Conservation (phyloP, 2,113 vertebrate genomes). For the Ailurus styani region DNA sequence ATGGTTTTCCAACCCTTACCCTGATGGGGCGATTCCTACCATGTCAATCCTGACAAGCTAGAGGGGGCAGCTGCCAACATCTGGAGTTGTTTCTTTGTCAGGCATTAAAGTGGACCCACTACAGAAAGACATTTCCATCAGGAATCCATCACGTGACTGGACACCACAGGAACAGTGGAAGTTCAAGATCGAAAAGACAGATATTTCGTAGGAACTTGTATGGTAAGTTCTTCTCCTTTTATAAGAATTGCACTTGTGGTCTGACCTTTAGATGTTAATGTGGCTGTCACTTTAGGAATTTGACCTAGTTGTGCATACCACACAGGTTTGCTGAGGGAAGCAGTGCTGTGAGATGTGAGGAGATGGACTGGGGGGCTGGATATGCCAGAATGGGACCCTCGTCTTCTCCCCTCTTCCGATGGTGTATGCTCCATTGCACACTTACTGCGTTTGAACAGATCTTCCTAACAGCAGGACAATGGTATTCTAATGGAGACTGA, state of each 20-base stretch:
- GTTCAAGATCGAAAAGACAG: neutral
- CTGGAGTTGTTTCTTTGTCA: neutral
- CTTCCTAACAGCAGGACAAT: no score
- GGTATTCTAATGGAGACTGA: neutral
- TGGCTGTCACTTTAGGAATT: neutral
- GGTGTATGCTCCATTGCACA: neutral
- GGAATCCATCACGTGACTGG: neutral
- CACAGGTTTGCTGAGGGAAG: neutral
- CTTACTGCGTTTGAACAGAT: neutral
- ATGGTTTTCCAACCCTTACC: neutral
- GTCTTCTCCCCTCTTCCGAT: neutral
- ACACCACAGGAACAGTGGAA: neutral
- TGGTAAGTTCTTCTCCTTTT: neutral
- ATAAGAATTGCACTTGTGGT: neutral
- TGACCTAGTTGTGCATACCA: neutral
- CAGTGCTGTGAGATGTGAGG: neutral
- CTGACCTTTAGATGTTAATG: neutral
- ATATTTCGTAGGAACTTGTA: neutral
- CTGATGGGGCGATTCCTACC: neutral
- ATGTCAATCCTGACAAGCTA: neutral
- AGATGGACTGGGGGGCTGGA: neutral
- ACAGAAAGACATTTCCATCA: neutral
- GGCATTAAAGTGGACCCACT: neutral
- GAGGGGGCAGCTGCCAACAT: neutral
- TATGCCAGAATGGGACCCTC: neutral